phyloP scores from a whole-genome alignment of 2,888 invertebrate species.

The Phaonia tiefii region DNA sequence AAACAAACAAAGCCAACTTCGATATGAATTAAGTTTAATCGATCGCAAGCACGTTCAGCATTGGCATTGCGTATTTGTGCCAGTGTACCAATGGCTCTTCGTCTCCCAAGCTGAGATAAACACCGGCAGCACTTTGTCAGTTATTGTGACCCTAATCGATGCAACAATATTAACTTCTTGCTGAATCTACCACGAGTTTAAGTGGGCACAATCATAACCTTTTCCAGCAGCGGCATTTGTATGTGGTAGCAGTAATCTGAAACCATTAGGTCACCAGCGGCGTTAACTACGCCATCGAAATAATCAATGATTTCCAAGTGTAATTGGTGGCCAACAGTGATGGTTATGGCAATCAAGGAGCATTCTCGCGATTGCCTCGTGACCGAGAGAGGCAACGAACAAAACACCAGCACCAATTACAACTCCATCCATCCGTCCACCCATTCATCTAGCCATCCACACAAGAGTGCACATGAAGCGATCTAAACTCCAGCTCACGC shows the following conservation, averaged over 20 bases:
- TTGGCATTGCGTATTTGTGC: constrained; percentile 44
- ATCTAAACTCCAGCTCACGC: constrained; percentile 52
- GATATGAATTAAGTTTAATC: constrained; percentile 36
- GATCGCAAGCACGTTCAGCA: constrained; percentile 40
- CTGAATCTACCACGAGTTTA: constrained; percentile 11
- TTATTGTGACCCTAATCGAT: constrained; percentile 65
- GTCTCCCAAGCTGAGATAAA: constrained; percentile 14
- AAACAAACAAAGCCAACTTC: neutral
- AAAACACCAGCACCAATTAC: constrained; percentile 42
- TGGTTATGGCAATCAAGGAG: constrained; percentile 61
- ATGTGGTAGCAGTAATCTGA: constrained; percentile 51
- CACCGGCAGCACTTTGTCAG: constrained; percentile 31
- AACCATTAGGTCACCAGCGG: constrained; percentile 51
- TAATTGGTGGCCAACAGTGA: constrained; percentile 67
- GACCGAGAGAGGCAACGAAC: constrained; percentile 64
- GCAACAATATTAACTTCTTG: constrained; percentile 64
- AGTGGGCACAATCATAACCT: constrained; percentile 55
- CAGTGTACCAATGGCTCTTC: constrained; percentile 34
- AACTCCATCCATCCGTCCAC: constrained; percentile 13
- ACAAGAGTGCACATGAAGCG: constrained; percentile 17
- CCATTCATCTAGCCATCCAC: neutral
- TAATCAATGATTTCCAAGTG: constrained; percentile 54
- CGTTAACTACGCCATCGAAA: constrained; percentile 45
- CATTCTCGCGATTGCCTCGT: constrained; percentile 68
- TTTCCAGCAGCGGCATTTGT: constrained; percentile 36